These are phyloP conservation scores for Scaptodrosophila latifasciaeformis DNA, from an alignment of 2,888 invertebrate genomes.

Conservation along the genomic window DNA sequence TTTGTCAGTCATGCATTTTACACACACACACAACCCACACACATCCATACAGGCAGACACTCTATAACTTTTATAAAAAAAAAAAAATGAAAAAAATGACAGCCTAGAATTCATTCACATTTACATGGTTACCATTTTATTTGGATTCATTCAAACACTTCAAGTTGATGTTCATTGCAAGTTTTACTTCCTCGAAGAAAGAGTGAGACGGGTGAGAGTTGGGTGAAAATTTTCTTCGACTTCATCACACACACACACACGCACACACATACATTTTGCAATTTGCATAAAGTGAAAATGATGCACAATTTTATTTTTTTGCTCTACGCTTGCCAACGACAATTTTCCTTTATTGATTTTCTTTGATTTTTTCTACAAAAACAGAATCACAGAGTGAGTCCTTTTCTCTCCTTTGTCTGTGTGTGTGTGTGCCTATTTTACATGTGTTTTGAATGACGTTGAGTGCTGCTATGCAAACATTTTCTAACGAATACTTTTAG, in stretches of 20 bases:
- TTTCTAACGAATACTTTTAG: constrained; percentile 67
- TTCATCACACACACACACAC: constrained; percentile 39
- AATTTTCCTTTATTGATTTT: constrained; percentile 65
- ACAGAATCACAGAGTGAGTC: constrained; percentile 15
- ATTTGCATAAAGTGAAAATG: constrained; percentile 68
- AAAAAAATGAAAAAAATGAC: background rate
- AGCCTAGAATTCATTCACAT: constrained; percentile 2
- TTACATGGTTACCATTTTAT: constrained; percentile 9
- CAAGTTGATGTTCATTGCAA: constrained; percentile 21
- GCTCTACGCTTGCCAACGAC: constrained; percentile 33
- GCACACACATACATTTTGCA: constrained; percentile 59
- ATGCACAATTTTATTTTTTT: constrained; percentile 62
- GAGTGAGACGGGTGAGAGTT: background rate
- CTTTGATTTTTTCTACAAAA: constrained; percentile 50
- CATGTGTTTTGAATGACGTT: constrained; percentile 64
- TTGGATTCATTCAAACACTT: constrained; percentile 29
- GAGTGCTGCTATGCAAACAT: constrained; percentile 66
- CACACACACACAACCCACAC: constrained; percentile 36
- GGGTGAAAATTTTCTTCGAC: constrained; percentile 40
- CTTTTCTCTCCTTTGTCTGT: constrained; percentile 21
- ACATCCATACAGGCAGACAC: constrained; percentile 3
- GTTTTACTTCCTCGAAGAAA: background rate
- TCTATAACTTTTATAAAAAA: background rate
- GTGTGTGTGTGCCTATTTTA: constrained; percentile 34
- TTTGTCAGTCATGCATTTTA: constrained; percentile 65